Evolutionary conservation across 2,797 vertebrate species (phyloP).

Genomic region (Cossypha dichroa): DNA sequence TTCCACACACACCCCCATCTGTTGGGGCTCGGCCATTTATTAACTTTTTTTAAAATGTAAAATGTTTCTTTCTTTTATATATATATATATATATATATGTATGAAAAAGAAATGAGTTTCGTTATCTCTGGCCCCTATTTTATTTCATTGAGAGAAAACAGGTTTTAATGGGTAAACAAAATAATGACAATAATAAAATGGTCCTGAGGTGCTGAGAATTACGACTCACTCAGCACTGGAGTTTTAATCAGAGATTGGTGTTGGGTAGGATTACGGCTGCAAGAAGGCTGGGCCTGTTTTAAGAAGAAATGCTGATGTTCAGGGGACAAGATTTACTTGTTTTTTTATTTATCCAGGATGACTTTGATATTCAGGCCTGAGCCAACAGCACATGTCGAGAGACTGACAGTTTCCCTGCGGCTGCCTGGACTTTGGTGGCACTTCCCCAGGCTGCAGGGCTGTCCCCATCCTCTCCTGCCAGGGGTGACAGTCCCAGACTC

Average conservation of each 20-base stretch:
- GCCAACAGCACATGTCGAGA: not conserved
- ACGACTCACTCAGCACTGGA: not conserved
- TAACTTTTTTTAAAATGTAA: conserved; percentile 49
- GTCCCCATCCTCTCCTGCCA: not conserved
- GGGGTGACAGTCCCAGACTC: not conserved
- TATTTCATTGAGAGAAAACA: conserved; percentile 7
- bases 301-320: not conserved
- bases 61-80: not conserved
- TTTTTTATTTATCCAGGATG: not conserved
- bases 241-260: conserved; percentile 36
- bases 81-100: not conserved
- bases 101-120: not conserved
- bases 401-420: not conserved
- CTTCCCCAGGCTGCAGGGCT: not conserved
- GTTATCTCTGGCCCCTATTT: not conserved
- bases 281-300: not conserved
- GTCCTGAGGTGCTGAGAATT: conserved; percentile 10
- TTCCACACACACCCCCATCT: conserved; percentile 70
- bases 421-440: not conserved
- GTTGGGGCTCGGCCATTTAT: conserved; percentile 73
- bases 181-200: not conserved
- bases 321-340: not conserved
- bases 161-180: not conserved
- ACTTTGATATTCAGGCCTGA: not conserved
- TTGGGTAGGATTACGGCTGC: not conserved